Conservation (phyloP, 2,797 vertebrate genomes). For the Poeciliopsis paucimaculata region DNA sequence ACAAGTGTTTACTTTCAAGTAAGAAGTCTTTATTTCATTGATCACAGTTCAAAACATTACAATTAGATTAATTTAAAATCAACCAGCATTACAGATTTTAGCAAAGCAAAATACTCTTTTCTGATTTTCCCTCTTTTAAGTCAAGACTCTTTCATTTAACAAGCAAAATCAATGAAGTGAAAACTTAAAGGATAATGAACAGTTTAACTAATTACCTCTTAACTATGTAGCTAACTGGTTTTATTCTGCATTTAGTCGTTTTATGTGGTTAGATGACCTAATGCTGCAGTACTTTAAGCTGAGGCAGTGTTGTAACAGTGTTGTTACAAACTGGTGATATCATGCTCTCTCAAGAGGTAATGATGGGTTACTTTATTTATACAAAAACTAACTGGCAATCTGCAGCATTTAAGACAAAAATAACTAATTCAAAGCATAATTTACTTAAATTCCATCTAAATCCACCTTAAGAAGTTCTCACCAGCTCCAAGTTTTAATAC, state of each 20-base stretch:
- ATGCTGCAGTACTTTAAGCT: conserved; percentile 18
- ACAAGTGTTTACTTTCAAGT: conserved; percentile 7
- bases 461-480: conserved; percentile 4
- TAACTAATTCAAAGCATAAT: conserved; percentile 4
- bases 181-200: conserved; percentile 30
- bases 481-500: neutral
- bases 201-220: conserved; percentile 2
- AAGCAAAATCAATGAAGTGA: conserved; percentile 19
- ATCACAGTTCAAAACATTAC: conserved; percentile 12
- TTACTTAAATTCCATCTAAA: conserved; percentile 1
- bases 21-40: conserved; percentile 45
- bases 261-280: conserved; percentile 49
- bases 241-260: neutral
- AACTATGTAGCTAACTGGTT: neutral
- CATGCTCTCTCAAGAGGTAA: neutral
- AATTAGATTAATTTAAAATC: neutral
- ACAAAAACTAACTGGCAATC: conserved; percentile 4
- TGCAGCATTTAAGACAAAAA: neutral
- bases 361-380: neutral
- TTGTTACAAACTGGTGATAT: conserved; percentile 8
- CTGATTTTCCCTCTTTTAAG: neutral
- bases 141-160: conserved; percentile 22
- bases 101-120: neutral
- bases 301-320: conserved; percentile 6
- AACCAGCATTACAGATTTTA: neutral